Evolutionary conservation across 2,797 vertebrate genomes (phyloP).

Genomic region (Tangara arthus): DNA sequence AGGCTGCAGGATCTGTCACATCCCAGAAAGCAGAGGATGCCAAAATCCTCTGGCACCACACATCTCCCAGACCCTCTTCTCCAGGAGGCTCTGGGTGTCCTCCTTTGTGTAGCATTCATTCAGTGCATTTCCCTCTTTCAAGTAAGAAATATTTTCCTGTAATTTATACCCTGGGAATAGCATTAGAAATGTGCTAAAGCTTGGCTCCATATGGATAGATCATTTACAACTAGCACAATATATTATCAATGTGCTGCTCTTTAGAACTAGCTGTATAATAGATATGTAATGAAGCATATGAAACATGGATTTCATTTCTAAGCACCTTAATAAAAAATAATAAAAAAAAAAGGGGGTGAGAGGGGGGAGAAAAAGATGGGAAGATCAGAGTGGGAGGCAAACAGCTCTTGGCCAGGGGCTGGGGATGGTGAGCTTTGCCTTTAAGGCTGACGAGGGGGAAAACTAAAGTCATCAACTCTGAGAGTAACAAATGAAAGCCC

Average conservation of each 20-base stretch:
- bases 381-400: not conserved
- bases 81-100: not conserved
- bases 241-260: slow-evolving; percentile 78
- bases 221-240: slow-evolving; percentile 78
- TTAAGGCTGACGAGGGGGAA: slow-evolving; percentile 82
- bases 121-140: slow-evolving; percentile 45
- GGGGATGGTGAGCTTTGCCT: slow-evolving; percentile 70
- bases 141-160: slow-evolving; percentile 68
- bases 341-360: not conserved
- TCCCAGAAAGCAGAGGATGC: not conserved
- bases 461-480: slow-evolving; percentile 80
- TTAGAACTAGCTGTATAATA: slow-evolving; percentile 75
- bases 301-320: slow-evolving; percentile 73
- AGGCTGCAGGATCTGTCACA: not conserved
- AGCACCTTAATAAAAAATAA: slow-evolving; percentile 57
- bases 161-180: slow-evolving; percentile 73
- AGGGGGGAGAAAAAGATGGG: not conserved
- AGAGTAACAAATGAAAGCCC: slow-evolving; percentile 89
- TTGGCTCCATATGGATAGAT: slow-evolving; percentile 77
- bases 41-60: not conserved
- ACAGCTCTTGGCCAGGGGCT: slow-evolving; percentile 22
- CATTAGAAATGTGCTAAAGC: slow-evolving; percentile 72
- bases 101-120: slow-evolving; percentile 52
- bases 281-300: slow-evolving; percentile 80
- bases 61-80: not conserved